Evolutionary conservation across 2,888 invertebrate species (phyloP), one percentile per base, ranked within the genome.

Genomic region (Drosophila heteroneura): DNA sequence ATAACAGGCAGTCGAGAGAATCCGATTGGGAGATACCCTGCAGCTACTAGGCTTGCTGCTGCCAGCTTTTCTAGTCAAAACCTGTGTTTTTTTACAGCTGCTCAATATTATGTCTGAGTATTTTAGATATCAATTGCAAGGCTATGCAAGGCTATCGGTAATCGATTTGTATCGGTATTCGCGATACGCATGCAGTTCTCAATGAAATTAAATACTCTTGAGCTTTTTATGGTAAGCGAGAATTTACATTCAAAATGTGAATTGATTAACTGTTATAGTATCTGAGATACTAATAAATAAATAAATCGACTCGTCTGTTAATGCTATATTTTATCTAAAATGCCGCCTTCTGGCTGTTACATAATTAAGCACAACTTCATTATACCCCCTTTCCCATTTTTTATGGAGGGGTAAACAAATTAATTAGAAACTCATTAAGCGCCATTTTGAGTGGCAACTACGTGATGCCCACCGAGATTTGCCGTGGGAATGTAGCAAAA

Each of bases 351-450:
- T 16, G 47, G 5, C 26, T 16, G 16, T 26, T 47, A 16, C 47
- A 26, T 16, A 16, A 14, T 47, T 26, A 22, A 4, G 47, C 22
- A 16, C 14, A 26, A 16, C 22, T 22, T 22, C 16, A 47, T 26
- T 22, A 16, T 26, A 7, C 14, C 4, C 7, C 1, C 7, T 16
- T 26, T 47, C 22, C 7, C 4, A 26, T 26, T 16, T 47, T 47
- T 0, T 16, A 26, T 26, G 26, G 26, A 16, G 26, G 47, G 47
- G 7, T 47, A 9, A 59, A 75, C 70, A 81, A 87, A 87, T 89
- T 80, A 87, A 85, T 87, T 89, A 83, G 89, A 85, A 86, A 79
- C 60, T 80, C 89, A 87, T 87, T 87, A 86, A 86, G 68, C 67
- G 53, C 64, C 47, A 71, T 76, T 79, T 79, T 68, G 61, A 47